Conservation (phyloP, 2,888 invertebrate species). For the Orthosia incerta region DNA sequence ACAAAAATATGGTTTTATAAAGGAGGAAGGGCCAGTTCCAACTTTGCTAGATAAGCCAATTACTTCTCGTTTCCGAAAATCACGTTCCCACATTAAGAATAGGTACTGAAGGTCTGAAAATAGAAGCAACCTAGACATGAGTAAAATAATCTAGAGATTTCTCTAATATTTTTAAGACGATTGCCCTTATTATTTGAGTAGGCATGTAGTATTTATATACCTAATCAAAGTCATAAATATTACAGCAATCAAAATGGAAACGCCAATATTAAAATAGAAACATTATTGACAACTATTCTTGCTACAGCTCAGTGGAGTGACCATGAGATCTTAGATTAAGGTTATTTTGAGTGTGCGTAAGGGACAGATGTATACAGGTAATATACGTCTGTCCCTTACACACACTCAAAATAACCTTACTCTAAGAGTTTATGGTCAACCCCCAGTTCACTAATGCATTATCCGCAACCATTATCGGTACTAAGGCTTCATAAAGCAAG, state of each 20-base stretch:
- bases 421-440: too few relatives aligned
- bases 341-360: too few relatives aligned
- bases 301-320: not conserved
- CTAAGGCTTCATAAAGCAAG: constrained; percentile 64
- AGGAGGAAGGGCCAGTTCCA: not conserved
- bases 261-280: not conserved
- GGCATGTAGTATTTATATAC: not conserved
- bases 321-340: too few relatives aligned
- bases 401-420: too few relatives aligned
- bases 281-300: constrained; percentile 6
- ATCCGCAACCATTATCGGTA: constrained; percentile 18
- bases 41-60: constrained; percentile 19
- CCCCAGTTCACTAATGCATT: not conserved
- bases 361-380: too few relatives aligned
- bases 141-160: not conserved
- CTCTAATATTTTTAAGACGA: not conserved
- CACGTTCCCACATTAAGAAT: not conserved
- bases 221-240: not conserved
- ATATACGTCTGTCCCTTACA: too few relatives aligned
- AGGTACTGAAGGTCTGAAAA: not conserved
- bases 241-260: not conserved
- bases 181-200: not conserved
- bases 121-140: not conserved
- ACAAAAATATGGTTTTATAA: constrained; percentile 18
- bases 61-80: not conserved